These are phyloP conservation scores for Palythoa grandis DNA, from an alignment of 92 coral and sea anemone genomes.

Conservation along the genomic window DNA sequence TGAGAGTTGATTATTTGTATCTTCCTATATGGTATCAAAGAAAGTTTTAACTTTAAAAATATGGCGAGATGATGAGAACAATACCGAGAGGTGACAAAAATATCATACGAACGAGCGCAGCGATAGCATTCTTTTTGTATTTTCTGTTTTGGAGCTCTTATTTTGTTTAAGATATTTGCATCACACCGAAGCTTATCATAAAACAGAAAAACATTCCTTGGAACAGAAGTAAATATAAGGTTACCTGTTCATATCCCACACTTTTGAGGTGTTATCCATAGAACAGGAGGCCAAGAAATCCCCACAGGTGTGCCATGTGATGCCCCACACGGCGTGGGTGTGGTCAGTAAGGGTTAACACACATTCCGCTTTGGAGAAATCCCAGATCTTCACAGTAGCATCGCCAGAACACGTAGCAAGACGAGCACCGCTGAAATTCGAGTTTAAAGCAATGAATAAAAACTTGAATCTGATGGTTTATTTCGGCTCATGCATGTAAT, in stretches of 20 bases:
- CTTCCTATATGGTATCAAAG: too few species aligned
- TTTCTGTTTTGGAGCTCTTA: too few species aligned
- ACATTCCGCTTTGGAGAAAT: constrained; percentile 98
- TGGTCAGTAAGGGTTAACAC: constrained; percentile 94
- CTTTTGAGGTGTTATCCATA: constrained; percentile 95
- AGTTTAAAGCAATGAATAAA: not conserved
- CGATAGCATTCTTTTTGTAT: too few species aligned
- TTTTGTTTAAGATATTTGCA: not conserved
- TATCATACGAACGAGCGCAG: too few species aligned
- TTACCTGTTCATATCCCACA: constrained; percentile 98
- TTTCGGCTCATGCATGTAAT: not conserved
- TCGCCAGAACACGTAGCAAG: constrained; percentile 97
- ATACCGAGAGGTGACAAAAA: too few species aligned
- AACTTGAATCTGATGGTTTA: not conserved
- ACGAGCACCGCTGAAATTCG: constrained; percentile 85
- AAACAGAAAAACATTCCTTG: not conserved
- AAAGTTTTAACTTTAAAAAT: too few species aligned
- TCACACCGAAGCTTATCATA: not conserved
- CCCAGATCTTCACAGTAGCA: constrained; percentile 97
- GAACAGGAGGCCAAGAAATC: constrained; percentile 97
- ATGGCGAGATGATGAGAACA: too few species aligned
- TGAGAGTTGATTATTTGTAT: too few species aligned
- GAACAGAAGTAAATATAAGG: not conserved
- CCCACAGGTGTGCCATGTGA: constrained; percentile 96
- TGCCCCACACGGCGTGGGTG: constrained; percentile 99